phyloP scores from a whole-genome alignment of 2,888 invertebrate genomes.

The Lasius fuliginosus region DNA sequence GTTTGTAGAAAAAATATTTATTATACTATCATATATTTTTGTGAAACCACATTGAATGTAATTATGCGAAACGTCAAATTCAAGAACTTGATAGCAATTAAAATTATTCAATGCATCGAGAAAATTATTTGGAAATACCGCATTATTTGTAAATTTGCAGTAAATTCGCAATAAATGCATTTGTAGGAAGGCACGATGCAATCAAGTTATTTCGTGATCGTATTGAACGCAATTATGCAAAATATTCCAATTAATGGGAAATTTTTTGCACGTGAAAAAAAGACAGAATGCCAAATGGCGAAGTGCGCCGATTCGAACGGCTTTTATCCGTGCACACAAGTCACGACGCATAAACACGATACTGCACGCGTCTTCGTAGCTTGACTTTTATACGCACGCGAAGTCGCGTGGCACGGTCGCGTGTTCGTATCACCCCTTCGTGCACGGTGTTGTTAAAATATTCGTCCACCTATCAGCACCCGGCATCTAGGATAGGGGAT shows the following conservation, averaged over 20 bases:
- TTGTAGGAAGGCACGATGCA: neutral
- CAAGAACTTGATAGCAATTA: neutral
- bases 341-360: neutral
- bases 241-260: constrained; percentile 19
- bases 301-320: neutral
- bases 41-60: neutral
- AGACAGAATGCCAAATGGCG: constrained; percentile 5
- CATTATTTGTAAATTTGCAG: neutral
- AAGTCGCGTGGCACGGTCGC: constrained; percentile 51
- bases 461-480: constrained; percentile 36
- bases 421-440: constrained; percentile 29
- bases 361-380: neutral
- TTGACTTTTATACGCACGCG: constrained; percentile 35
- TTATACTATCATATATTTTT: neutral
- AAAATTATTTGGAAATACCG: neutral
- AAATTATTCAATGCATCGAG: neutral
- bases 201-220: neutral
- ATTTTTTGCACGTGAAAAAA: constrained; percentile 3
- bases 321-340: constrained; percentile 1
- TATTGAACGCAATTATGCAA: constrained; percentile 5
- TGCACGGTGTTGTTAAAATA: constrained; percentile 40
- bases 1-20: constrained; percentile 4
- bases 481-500: constrained; percentile 36
- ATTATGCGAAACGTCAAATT: neutral
- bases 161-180: neutral